Evolutionary conservation across 2,113 vertebrate genomes (phyloP), one percentile per base, ranked within the genome.

Genomic region (Sprattus sprattus): DNA sequence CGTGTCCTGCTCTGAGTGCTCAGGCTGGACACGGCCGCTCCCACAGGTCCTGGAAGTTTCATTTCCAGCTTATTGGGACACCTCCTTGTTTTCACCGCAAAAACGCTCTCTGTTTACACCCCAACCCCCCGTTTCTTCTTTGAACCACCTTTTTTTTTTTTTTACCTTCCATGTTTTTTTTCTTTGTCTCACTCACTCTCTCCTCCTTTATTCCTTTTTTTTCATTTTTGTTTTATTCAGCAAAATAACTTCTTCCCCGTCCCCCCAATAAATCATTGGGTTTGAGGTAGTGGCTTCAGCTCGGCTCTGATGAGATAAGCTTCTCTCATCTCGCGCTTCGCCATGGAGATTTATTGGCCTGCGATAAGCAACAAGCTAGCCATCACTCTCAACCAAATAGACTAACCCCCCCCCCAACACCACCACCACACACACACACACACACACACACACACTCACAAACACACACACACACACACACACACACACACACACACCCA

Each of bases 321-420:
- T 92, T 92, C 93, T 96, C 97, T 96, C 96, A 96, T 97, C 96
- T 97, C 95, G 94, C 92, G 93, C 94, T 94, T 96, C 96, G 94
- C 95, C 96, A 96, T 96, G 96, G 96, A 97, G 97, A 98, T 98
- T 97, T 98, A 98, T 98, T 96, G 96, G 94, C 95, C 95, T 95
- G 95, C 94, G 95, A 96, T 96, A 96, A 96, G 96, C 96, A 95
- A 92, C 95, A 94, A 96, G 95, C 94, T 95, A 95, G 95, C 95
- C 97, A 97, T 97, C 95, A 93, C 92, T 97, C 96, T 97, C 96
- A 91, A 93, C 95, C 95, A 95, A 97, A 95, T 95, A 96, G 95
- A 97, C 96, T 96, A 71, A 10, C 6, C 64, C 64, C 64, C n/a
- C 64, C 64, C 2, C 64, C 64, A 32, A 25, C 25, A 32, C 64